A percentile compares a stretch with the other conserved stretches of the same genome.
Evolutionary conservation across 2,113 vertebrate genomes (phyloP).

Genomic region (Ochotona princeps): DNA sequence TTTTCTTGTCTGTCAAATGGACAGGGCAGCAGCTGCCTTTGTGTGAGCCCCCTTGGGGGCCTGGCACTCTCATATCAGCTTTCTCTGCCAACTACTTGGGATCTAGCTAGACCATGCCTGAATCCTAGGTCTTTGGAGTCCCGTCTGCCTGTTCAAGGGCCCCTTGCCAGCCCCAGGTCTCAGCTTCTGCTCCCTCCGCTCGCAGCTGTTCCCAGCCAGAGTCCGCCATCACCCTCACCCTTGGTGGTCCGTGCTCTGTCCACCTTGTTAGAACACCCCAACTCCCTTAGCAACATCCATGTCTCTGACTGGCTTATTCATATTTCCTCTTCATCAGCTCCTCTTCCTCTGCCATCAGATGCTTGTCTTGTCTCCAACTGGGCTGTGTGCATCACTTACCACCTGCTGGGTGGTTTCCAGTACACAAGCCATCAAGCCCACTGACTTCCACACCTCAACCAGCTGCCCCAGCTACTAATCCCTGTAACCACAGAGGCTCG

Average conservation of each 20-base stretch:
- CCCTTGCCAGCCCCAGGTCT: background rate
- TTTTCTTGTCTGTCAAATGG: background rate
- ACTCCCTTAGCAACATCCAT: background rate
- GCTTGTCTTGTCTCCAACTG: background rate
- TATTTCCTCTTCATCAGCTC: background rate
- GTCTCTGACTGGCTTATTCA: fast-evolving
- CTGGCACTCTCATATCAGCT: background rate
- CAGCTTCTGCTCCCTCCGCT: background rate
- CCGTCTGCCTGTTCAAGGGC: background rate
- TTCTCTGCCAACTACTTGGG: background rate
- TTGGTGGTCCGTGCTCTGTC: background rate
- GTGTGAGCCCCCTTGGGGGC: background rate
- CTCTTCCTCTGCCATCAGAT: background rate
- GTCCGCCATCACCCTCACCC: background rate
- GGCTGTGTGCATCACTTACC: background rate
- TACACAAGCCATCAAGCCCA: background rate
- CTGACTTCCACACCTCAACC: background rate
- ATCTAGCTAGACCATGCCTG: too few species aligned
- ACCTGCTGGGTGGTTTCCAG: background rate
- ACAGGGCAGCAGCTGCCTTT: background rate
- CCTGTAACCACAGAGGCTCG: background rate
- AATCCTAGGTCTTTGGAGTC: background rate
- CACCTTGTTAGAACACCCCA: background rate
- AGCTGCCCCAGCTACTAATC: background rate
- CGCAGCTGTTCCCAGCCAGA: background rate